These are phyloP conservation scores for Cryptoleucopteryx plumbea DNA, from an alignment of 2,113 vertebrate genomes.

Conservation along the genomic window DNA sequence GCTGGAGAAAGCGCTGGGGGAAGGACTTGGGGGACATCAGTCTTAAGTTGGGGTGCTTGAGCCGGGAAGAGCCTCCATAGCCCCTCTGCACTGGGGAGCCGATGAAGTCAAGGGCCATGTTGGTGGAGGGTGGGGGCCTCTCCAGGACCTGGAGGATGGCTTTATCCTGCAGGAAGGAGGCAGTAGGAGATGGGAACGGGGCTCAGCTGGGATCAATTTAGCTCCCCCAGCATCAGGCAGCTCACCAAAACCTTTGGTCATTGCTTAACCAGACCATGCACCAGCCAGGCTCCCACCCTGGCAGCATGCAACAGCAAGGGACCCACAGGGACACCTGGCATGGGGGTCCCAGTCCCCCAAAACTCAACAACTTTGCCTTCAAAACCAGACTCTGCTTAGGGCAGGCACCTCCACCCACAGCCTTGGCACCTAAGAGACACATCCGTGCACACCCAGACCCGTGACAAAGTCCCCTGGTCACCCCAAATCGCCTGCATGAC, in stretches of 20 bases:
- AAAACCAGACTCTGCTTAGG: neutral
- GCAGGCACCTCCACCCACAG: neutral
- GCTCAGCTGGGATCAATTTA: neutral
- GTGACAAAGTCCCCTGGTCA: accelerated
- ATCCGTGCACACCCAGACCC: neutral
- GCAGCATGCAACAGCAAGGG: neutral
- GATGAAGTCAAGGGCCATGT: constrained; percentile 54
- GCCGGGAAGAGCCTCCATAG: constrained; percentile 33
- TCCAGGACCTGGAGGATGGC: constrained; percentile 81
- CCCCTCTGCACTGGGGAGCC: constrained; percentile 52
- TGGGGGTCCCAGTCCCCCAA: neutral
- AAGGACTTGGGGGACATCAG: constrained; percentile 66
- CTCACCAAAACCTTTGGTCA: neutral
- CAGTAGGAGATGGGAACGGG: neutral
- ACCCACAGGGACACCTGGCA: accelerated
- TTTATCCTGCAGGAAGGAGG: constrained; percentile 69
- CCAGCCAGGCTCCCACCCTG: neutral
- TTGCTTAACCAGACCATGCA: neutral
- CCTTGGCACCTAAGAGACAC: neutral
- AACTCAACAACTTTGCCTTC: neutral
- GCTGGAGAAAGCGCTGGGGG: constrained; percentile 65
- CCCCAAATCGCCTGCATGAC: neutral
- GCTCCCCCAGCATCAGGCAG: neutral
- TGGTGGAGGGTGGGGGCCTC: constrained; percentile 53
- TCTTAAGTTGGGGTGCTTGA: constrained; percentile 48